phyloP scores from a whole-genome alignment of 2,888 invertebrate species.

The Cactoblastis cactorum region DNA sequence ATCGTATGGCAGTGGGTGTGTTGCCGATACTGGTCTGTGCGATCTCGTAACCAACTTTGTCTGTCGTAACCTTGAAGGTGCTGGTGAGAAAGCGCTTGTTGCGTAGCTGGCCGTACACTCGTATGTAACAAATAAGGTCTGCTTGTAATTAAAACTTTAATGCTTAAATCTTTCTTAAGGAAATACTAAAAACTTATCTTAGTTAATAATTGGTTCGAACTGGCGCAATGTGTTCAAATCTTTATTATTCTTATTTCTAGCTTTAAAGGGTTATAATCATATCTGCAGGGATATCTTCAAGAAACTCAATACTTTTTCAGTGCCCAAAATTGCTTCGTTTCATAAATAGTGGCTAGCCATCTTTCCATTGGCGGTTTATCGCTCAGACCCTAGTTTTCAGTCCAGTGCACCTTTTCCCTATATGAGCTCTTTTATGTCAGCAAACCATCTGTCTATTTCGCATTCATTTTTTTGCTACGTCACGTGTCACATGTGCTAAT shows the following conservation, averaged over 20 bases:
- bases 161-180: too few species aligned
- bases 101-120: slow-evolving; percentile 28
- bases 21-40: slow-evolving; percentile 45
- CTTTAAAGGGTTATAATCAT: not conserved
- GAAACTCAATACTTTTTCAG: not conserved
- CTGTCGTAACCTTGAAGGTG: slow-evolving; percentile 47
- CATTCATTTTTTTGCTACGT: slow-evolving; percentile 28
- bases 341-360: not conserved
- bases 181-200: too few species aligned
- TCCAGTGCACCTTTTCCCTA: not conserved
- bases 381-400: not conserved
- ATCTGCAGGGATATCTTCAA: too few species aligned
- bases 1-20: slow-evolving; percentile 36
- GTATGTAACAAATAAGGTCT: slow-evolving; percentile 33
- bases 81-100: slow-evolving; percentile 49
- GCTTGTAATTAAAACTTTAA: slow-evolving; percentile 39
- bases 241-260: not conserved
- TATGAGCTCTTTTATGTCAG: slow-evolving; percentile 12
- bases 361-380: not conserved
- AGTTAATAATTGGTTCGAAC: slow-evolving; percentile 3
- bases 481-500: slow-evolving; percentile 47
- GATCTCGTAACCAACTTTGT: slow-evolving; percentile 50
- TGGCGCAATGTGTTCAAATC: not conserved
- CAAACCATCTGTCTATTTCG: slow-evolving; percentile 31
- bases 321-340: not conserved